Base-by-base conservation (phyloP, 2,888 invertebrate species). In the Rhyacophila evoluta region DNA sequence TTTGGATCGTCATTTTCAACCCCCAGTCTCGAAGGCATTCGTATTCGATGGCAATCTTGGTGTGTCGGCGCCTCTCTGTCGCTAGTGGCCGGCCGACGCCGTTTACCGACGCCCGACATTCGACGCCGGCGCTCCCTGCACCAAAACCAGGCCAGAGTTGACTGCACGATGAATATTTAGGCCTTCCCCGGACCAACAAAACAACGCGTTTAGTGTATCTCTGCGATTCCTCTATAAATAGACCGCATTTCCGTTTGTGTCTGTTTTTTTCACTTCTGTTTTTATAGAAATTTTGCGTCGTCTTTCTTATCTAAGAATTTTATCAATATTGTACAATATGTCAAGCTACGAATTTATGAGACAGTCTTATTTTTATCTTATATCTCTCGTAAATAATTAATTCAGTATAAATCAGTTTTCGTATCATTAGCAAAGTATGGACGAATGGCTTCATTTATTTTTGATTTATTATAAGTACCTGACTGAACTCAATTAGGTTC, bases 111-210 rank as follows among this genome's bases (percentile, higher is more conserved):
- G 55, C 55, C 55, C 25, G 55, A 19, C 55, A 55, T 55, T 55
- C 55, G 55, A 55, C 55, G 55, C 55, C 55, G 55, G 55, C 55
- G 55, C 55, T 55, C 55, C 55, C 55, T 55, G 55, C 55, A 55
- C 55, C 55, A 19, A 55, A 55, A 55, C 19, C 55, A 55, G 55
- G 55, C 55, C 55, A 55, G 55, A 55, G 55, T 55, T 55, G 55
- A 55, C 55, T 55, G 55, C 55, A 55, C 55, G 55, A 55, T 55
- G 55, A 55, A 55, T 55, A 55, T 55, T 55, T 55, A 55, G 55
- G 25, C 55, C 55, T 55, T 55, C 19, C 25, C 55, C 55, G 19
- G 55, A 12, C 25, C 55, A 19, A 55, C 55, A 55, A 55, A 55
- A 55, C 55, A 55, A 55, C 55, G 55, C 19, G 19, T 55, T 55